Evolutionary conservation across 1,140 invertebrate species (phyloP), one percentile per base, ranked within the genome.

Genomic region (Drosophila ohnishii): DNA sequence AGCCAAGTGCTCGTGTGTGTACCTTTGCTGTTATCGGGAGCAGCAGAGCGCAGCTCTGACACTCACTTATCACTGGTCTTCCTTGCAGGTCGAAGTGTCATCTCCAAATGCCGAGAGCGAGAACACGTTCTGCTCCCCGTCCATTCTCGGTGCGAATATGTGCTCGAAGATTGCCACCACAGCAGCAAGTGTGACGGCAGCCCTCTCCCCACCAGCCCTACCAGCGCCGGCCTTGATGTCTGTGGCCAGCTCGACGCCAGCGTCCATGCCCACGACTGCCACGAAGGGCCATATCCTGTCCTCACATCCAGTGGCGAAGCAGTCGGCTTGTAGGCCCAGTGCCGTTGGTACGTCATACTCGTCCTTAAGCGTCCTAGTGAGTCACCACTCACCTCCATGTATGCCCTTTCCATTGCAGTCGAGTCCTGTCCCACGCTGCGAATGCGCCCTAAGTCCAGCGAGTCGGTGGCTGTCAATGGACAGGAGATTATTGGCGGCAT

Each of bases 71-170:
- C 10, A 16, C 44, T 39, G 22, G 37, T 62, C 51, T 42, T 14
- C 14, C 28, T 9, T 37, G 13, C 53, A 92, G 91, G 91, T 92
- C 44, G 91, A 92, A 75, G 90, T 92, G 39, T 92, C 91, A 19
- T 92, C 91, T n/a, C 91, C 91, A 64, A 97, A 95, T 92, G 95
- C 96, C 59, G 96, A 96, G 73, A 91, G 76, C 50, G 91, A 92
- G 65, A 91, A 90, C 55, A 90, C 90, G 60, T 90, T 92, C 61
- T 92, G 91, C 67, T 92, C 91, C 47, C 87, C 90, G 66, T 92
- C 91, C 42, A 92, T 92, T 67, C 84, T 92, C 37, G 90, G 90
- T 59, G 78, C 90, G 32, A 91, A 91, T 66, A 91, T 92, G 90
- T 92, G 91, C 79, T 88, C 90, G 40, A 92, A 91, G 70, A 91